Base-by-base conservation (phyloP, 2,113 vertebrate genomes). In the Brienomyrus brachyistius region DNA sequence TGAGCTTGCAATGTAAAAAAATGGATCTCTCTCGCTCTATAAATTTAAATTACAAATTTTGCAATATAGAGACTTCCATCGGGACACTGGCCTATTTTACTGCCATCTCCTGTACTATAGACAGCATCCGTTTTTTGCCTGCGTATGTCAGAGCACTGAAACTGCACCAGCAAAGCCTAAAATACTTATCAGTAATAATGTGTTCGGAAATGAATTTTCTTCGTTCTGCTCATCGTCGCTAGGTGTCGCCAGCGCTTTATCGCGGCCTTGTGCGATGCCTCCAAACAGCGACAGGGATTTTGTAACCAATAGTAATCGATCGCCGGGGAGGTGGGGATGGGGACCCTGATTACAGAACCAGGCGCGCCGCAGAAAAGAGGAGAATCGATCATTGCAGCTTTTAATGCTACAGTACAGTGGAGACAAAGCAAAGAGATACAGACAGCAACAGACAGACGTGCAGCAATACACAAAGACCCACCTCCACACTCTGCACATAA, bases 331-430 rank as follows among this genome's bases (percentile, higher is more conserved):
- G 94, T 93, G 95, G 95, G 95, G 95, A 95, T 95, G 94, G 96
- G 94, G 95, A 95, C 94, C 94, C 95, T 96, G 95, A 96, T 96
- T 96, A 95, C 96, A 95, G 96, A 96, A 95, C 94, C 95, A 94
- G 94, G 94, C 94, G 94, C 94, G 91, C 94, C 91, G 94, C 94
- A 95, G 95, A 96, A 95, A 95, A 94, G 93, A 92, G 92, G 93
- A 93, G 95, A 96, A 96, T 96, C 96, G 93, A 96, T 96, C 91
- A 94, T 93, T 95, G 94, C 95, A 95, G 96, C 95, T 96, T 96
- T 96, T 95, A 96, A 94, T 95, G 95, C 95, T 96, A 95, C 95
- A 96, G 94, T 95, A 94, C 94, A 94, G 94, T 66, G 86, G 80
- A 94, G 92, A 91, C 93, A 93, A 86, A 83, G 47, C 48, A 52